Base-by-base conservation (phyloP, 1,140 invertebrate species). In the Anoplolepis gracilipes region DNA sequence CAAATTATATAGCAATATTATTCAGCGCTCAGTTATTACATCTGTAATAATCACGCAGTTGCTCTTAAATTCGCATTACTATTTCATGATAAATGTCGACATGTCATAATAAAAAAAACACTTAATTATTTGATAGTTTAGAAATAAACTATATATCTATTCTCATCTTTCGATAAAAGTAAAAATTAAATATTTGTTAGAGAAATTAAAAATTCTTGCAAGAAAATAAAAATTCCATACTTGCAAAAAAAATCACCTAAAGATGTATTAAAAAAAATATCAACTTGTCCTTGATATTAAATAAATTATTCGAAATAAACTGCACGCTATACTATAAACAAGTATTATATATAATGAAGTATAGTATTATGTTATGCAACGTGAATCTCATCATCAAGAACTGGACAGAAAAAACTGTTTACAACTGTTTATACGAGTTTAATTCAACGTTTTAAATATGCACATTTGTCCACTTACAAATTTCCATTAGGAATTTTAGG, bases 51-150 rank as follows among this genome's bases (percentile, higher is more conserved):
- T 53, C 19, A 16, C 25, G 11, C 13, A 19, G 4, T n/a, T 53
- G 13, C 16, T 55, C 42, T 65, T 16, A 36, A 78, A 78, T 53
- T 42, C 42, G 30, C 13, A 19, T 55, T 39, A 78, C 7, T 67
- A 36, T 36, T 33, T 67, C 3, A 33, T 49, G 13, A 67, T 33
- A 67, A 78, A 19, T 49, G 2, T 65, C 22, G 42, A 25, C 13
- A n/a, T 10, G 8, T 0, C 19, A 8, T 61, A 2, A 59, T 59
- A 46, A n/a, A n/a, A n/a, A 39, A 28, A 39, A 2, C 10, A 7
- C 33, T 65, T n/a, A 64, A 65, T 8, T 30, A 13, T 7, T 62
- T 0, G 13, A 30, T 7, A 30, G 11, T 6, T 16, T 13, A 28
- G 5, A 33, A 62, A 62, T 28, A 28, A 30, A 62, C 2, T 1